These are phyloP conservation scores for Tenthredo mesomela DNA, from an alignment of 2,888 invertebrate genomes.

Conservation along the genomic window DNA sequence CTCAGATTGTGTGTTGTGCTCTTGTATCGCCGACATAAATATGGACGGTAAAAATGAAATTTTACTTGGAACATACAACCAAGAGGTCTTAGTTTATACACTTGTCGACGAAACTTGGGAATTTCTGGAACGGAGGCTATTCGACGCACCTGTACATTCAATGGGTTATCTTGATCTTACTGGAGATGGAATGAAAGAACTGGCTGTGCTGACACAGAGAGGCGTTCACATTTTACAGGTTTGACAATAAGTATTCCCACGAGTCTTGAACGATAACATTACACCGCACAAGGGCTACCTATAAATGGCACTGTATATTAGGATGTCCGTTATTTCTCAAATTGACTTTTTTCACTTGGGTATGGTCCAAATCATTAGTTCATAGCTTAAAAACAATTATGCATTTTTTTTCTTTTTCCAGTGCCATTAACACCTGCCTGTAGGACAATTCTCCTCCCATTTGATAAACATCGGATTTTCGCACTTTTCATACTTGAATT, in stretches of 20 bases:
- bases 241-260: constrained; percentile 13
- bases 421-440: no score
- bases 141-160: constrained; percentile 83
- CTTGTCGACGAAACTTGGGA: constrained; percentile 77
- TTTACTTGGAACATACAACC: constrained; percentile 84
- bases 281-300: background rate
- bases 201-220: constrained; percentile 83
- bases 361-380: no score
- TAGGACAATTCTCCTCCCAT: no score
- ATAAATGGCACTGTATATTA: background rate
- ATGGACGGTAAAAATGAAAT: constrained; percentile 86
- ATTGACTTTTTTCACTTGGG: no score
- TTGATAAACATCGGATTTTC: no score
- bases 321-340: no score
- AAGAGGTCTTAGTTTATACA: constrained; percentile 81
- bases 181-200: constrained; percentile 84
- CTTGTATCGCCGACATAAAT: constrained; percentile 84
- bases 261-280: background rate
- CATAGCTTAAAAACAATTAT: no score
- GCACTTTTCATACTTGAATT: no score
- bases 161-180: constrained; percentile 83
- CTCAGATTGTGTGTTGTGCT: constrained; percentile 82
- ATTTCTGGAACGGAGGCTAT: constrained; percentile 79
- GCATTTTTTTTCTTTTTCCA: no score
- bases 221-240: constrained; percentile 86